Evolutionary conservation across 2,113 vertebrate species (phyloP).

Genomic region (Girardinichthys multiradiatus): DNA sequence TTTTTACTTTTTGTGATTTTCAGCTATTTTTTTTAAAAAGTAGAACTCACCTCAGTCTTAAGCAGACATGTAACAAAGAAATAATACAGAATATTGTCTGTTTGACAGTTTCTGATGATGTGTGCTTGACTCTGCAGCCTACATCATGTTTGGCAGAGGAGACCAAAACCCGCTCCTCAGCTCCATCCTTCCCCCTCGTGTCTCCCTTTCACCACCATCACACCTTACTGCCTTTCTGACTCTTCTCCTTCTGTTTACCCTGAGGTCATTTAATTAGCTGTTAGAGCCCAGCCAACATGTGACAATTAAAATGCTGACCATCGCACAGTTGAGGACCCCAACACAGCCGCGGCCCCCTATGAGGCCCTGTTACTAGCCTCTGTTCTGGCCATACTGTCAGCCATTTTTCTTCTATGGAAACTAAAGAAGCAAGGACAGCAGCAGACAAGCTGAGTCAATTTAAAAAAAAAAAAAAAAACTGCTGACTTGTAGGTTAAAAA

Average conservation of each 20-base stretch:
- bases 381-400: slow-evolving; percentile 26
- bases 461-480: background rate
- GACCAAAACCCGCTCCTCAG: background rate
- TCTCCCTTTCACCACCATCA: slow-evolving; percentile 1
- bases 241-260: slow-evolving; percentile 32
- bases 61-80: too few species aligned
- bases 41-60: too few species aligned
- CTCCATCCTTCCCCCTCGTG: background rate
- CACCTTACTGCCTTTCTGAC: background rate
- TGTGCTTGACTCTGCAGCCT: slow-evolving; percentile 31
- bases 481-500: slow-evolving; percentile 52
- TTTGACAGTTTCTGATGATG: slow-evolving; percentile 15
- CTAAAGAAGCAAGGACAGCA: slow-evolving; percentile 26
- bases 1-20: too few species aligned
- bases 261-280: slow-evolving; percentile 40
- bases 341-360: slow-evolving; percentile 39
- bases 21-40: too few species aligned
- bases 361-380: slow-evolving; percentile 43
- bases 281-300: slow-evolving; percentile 39
- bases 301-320: slow-evolving; percentile 60
- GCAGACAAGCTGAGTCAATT: slow-evolving; percentile 17
- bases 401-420: slow-evolving; percentile 11
- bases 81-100: too few species aligned
- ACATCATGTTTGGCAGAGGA: slow-evolving; percentile 27
- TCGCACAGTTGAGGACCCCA: slow-evolving; percentile 25